phyloP scores from a whole-genome alignment of 2,113 vertebrate genomes.

The Motacilla tschutschensis region DNA sequence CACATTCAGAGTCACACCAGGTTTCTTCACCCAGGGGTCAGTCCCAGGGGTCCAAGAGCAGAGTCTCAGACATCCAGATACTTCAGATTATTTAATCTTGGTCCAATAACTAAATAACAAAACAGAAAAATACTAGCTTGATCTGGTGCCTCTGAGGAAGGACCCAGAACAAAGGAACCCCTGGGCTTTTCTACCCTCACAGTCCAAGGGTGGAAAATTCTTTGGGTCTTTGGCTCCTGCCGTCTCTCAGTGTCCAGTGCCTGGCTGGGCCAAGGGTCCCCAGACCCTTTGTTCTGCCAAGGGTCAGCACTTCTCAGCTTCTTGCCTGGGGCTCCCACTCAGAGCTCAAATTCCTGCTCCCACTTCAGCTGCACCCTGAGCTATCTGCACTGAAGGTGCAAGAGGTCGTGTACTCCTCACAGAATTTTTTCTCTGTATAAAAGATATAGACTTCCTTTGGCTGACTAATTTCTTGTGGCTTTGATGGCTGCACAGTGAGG shows the following conservation, averaged over 20 bases:
- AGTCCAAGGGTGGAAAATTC: neutral
- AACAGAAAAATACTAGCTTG: neutral
- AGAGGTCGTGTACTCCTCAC: neutral
- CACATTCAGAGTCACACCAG: neutral
- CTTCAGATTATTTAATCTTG: neutral
- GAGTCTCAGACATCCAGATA: neutral
- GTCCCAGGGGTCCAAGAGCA: neutral
- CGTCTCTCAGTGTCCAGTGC: fast-evolving
- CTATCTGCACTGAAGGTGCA: no score
- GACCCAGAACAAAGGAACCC: neutral
- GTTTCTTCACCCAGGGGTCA: fast-evolving
- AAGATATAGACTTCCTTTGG: neutral
- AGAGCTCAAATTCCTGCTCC: neutral
- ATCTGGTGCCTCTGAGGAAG: neutral
- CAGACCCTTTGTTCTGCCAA: fast-evolving
- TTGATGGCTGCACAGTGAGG: neutral
- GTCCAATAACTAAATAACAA: neutral
- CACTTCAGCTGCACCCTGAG: fast-evolving
- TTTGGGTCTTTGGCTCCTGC: neutral
- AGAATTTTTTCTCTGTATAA: neutral
- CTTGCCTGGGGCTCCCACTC: no score
- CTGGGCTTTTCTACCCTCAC: neutral
- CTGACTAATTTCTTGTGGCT: neutral
- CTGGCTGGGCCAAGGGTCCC: fast-evolving
- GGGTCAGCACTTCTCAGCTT: fast-evolving